phyloP scores from a whole-genome alignment of 64 coral and sea anemone species.

The Actinia equina region DNA sequence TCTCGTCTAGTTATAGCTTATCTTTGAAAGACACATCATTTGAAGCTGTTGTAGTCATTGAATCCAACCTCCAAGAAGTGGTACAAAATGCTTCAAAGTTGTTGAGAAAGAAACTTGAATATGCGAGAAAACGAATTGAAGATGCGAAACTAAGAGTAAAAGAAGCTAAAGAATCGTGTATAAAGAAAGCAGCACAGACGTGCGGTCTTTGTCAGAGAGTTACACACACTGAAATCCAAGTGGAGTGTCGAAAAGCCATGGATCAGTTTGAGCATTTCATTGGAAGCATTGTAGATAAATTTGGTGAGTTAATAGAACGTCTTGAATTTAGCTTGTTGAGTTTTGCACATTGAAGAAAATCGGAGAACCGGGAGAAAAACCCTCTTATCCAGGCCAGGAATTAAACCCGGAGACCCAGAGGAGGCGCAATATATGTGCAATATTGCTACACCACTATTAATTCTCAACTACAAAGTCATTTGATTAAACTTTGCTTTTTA shows the following conservation, averaged over 20 bases:
- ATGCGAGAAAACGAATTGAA: constrained; percentile 57
- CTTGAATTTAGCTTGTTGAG: too few species aligned
- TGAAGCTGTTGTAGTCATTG: constrained; percentile 42
- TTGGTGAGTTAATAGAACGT: constrained; percentile 34
- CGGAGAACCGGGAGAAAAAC: too few species aligned
- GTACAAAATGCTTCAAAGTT: constrained; percentile 42
- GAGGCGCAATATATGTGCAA: too few species aligned
- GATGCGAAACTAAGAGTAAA: constrained; percentile 23
- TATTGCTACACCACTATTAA: not conserved
- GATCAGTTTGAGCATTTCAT: constrained; percentile 70
- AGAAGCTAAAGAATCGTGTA: constrained; percentile 61
- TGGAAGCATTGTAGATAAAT: constrained; percentile 57
- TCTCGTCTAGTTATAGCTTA: constrained; percentile 57
- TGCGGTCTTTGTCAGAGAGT: constrained; percentile 65
- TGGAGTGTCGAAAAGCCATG: constrained; percentile 59
- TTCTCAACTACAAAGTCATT: not conserved
- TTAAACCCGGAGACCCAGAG: too few species aligned
- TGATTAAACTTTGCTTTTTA: too few species aligned
- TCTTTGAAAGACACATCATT: constrained; percentile 52
- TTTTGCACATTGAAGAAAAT: too few species aligned
- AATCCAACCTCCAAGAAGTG: constrained; percentile 42
- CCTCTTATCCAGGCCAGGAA: too few species aligned
- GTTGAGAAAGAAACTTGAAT: constrained; percentile 43
- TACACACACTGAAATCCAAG: constrained; percentile 35
- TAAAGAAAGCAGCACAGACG: constrained; percentile 38